Conservation (phyloP, 2,113 vertebrate genomes). For the Leptosomus discolor region DNA sequence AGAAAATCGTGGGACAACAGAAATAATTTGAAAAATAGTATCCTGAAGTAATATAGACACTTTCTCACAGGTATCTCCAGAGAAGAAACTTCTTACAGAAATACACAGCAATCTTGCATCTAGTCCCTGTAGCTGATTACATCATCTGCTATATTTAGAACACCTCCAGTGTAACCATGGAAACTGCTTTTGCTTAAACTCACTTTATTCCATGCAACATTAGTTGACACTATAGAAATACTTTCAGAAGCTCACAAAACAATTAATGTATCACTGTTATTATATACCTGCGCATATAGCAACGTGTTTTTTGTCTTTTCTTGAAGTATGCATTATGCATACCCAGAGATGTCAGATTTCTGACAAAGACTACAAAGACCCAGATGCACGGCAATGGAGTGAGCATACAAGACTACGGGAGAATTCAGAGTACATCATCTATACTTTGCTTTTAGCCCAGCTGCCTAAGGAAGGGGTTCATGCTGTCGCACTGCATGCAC, state of each 20-base stretch:
- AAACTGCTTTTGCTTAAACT: slow-evolving; percentile 76
- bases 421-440: not conserved
- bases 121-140: slow-evolving; percentile 67
- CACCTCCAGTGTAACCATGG: slow-evolving; percentile 74
- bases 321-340: not conserved
- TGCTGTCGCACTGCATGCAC: not conserved
- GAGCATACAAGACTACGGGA: not conserved
- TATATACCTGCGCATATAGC: not conserved
- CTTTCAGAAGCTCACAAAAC: slow-evolving; percentile 60
- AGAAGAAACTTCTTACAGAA: slow-evolving; percentile 66
- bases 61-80: slow-evolving; percentile 36
- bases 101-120: slow-evolving; percentile 35
- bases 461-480: not conserved
- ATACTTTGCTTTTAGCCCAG: not conserved
- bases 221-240: slow-evolving; percentile 56
- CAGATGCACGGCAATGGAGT: not conserved
- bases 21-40: slow-evolving; percentile 64
- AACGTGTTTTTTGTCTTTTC: not conserved
- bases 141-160: slow-evolving; percentile 79
- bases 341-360: not conserved
- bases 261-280: slow-evolving; percentile 36
- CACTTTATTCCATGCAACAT: slow-evolving; percentile 62
- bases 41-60: slow-evolving; percentile 48
- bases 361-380: slow-evolving; percentile 20
- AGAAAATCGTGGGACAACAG: slow-evolving; percentile 54